phyloP scores from a whole-genome alignment of 2,888 invertebrate genomes.

The Cinara cedri region DNA sequence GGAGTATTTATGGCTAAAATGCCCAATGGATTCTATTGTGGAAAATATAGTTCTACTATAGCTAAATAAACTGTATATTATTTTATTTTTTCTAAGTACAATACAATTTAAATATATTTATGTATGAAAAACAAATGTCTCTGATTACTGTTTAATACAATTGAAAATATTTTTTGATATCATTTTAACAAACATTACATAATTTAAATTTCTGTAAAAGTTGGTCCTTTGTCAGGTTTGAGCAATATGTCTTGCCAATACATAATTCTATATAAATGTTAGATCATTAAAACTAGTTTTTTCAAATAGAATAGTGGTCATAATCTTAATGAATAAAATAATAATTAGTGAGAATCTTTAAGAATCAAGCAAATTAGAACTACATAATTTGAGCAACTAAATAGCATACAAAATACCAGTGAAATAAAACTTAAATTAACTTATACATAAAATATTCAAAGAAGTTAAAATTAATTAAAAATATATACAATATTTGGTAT shows the following conservation, averaged over 20 bases:
- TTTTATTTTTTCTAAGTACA: background rate
- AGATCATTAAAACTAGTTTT: slow-evolving; percentile 11
- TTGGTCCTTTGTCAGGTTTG: background rate
- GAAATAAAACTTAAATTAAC: background rate
- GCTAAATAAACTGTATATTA: slow-evolving; percentile 38
- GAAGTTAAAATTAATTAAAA: background rate
- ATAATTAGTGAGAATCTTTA: slow-evolving; percentile 14
- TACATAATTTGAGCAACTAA: background rate
- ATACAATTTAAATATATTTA: slow-evolving; percentile 18
- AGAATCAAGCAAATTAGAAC: slow-evolving; percentile 15
- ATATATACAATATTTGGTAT: slow-evolving; percentile 47
- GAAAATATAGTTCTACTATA: slow-evolving; percentile 96
- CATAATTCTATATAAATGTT: background rate
- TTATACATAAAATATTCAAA: background rate
- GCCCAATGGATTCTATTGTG: slow-evolving; percentile 99
- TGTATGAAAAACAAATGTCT: background rate
- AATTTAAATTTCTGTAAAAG: background rate
- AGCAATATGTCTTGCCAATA: background rate
- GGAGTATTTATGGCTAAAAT: slow-evolving; percentile 99
- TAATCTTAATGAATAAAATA: slow-evolving; percentile 29
- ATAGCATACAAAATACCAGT: background rate
- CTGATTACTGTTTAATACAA: slow-evolving; percentile 1
- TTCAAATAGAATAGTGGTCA: background rate
- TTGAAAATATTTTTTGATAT: background rate
- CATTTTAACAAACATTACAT: background rate